Base-by-base conservation (phyloP, 2,113 vertebrate genomes). In the Silurus glanis region DNA sequence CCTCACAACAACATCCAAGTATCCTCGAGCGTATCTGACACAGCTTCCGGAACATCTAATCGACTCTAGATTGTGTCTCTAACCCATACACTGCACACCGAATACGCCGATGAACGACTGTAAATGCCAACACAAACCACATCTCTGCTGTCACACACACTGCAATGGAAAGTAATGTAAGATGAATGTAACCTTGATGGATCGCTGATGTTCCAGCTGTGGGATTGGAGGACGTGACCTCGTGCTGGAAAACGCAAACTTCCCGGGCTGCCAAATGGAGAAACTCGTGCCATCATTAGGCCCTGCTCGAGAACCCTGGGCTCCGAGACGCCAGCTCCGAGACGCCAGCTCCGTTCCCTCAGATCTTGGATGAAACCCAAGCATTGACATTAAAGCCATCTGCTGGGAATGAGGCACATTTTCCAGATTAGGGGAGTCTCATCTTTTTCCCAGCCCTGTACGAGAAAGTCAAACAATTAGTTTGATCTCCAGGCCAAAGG, bases 361-460 rank as follows among this genome's bases (percentile, higher is more conserved):
- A 14, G 83, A 80, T 83, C 72, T 80, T 91, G 86, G 86, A 87
- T 81, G 16, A 2, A 66, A 13, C 53, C 87, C 83, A 82, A 85
- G 45, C 53, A 71, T 76, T 66, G 23, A 91, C 88, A 91, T 91
- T 88, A 86, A 81, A 88, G 86, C 89, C 90, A 91, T 91, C 87
- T 92, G 93, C 87, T 91, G 84, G 81, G 86, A 92, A 69, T 89
- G 88, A 89, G 83, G 82, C 80, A 72, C 75, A 89, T 92, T 92
- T 90, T 93, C 87, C 88, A 91, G 89, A 92, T 90, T 92, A 91
- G 62, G 80, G 67, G 86, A 91, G 74, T 87, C 85, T 88, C 64
- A 9, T 84, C 53, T 87, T 58, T 61, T 78, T 75, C n/a, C 58
- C 28, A 71, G 67, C 55, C 56, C 37, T 47, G 84, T 80, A 85